These are phyloP conservation scores for Dipus sagitta DNA, from an alignment of 2,797 vertebrate genomes.

Conservation along the genomic window DNA sequence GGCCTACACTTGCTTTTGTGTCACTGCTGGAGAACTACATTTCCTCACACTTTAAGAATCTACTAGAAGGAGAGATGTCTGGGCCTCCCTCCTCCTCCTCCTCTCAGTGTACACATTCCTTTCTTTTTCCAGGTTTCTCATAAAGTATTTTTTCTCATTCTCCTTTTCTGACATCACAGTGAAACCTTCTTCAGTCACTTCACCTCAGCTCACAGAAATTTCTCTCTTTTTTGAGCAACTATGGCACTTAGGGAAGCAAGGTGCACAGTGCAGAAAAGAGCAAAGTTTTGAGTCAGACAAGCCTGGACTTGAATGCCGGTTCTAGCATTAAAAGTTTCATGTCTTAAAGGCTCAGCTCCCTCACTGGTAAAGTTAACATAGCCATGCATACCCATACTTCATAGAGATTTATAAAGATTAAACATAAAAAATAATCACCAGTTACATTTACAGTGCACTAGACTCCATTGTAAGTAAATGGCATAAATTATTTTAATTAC, in stretches of 20 bases:
- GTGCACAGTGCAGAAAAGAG: neutral
- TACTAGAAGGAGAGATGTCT: slow-evolving; percentile 31
- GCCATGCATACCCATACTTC: neutral
- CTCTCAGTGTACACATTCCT: neutral
- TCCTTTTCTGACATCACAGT: slow-evolving; percentile 16
- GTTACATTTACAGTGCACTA: slow-evolving; percentile 19
- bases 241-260: slow-evolving; percentile 29
- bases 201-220: neutral
- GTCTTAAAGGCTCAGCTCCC: neutral
- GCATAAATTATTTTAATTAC: slow-evolving; percentile 16
- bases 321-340: slow-evolving; percentile 47
- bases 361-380: slow-evolving; percentile 38
- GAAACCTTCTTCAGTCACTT: slow-evolving; percentile 10
- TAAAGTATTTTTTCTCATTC: slow-evolving; percentile 40
- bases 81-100: neutral
- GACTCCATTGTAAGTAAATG: slow-evolving; percentile 23
- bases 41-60: slow-evolving; percentile 4
- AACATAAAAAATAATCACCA: neutral
- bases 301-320: neutral
- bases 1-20: slow-evolving; percentile 28
- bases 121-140: slow-evolving; percentile 15
- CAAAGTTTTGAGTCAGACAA: slow-evolving; percentile 12
- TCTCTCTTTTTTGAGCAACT: slow-evolving; percentile 35
- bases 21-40: neutral
- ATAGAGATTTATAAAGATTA: slow-evolving; percentile 15